These are phyloP conservation scores for Maniola hyperantus DNA, from an alignment of 2,888 invertebrate genomes.

Conservation along the genomic window DNA sequence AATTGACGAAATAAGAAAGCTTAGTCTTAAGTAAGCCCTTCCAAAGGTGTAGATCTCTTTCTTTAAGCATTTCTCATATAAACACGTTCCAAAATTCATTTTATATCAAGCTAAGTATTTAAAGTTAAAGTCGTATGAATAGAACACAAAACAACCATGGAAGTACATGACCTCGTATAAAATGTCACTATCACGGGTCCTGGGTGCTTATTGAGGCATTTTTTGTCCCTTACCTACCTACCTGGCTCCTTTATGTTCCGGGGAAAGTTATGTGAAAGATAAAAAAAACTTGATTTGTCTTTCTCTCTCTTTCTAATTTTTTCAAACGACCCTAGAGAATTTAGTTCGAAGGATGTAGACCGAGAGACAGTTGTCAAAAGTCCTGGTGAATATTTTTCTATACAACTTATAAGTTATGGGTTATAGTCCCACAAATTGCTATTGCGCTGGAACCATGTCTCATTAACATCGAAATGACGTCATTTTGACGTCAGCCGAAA, in stretches of 20 bases:
- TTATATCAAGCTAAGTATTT: not conserved
- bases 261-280: constrained; percentile 79
- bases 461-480: too few species aligned
- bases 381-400: not conserved
- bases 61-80: too few species aligned
- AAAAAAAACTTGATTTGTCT: constrained; percentile 70
- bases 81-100: not conserved
- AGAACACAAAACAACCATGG: constrained; percentile 25
- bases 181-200: constrained; percentile 74
- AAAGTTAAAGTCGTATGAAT: not conserved
- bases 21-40: too few species aligned
- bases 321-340: constrained; percentile 59
- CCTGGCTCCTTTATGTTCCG: constrained; percentile 69
- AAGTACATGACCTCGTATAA: constrained; percentile 50
- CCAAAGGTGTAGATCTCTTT: too few species aligned
- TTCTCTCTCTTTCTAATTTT: constrained; percentile 60
- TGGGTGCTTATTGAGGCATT: constrained; percentile 53
- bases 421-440: too few species aligned
- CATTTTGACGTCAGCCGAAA: too few species aligned
- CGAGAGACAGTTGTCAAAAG: constrained; percentile 3
- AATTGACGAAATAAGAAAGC: too few species aligned
- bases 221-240: constrained; percentile 58
- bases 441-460: too few species aligned
- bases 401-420: too few species aligned
- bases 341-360: constrained; percentile 21